Base-by-base conservation (phyloP, 2,113 vertebrate genomes). In the Colossoma macropomum region DNA sequence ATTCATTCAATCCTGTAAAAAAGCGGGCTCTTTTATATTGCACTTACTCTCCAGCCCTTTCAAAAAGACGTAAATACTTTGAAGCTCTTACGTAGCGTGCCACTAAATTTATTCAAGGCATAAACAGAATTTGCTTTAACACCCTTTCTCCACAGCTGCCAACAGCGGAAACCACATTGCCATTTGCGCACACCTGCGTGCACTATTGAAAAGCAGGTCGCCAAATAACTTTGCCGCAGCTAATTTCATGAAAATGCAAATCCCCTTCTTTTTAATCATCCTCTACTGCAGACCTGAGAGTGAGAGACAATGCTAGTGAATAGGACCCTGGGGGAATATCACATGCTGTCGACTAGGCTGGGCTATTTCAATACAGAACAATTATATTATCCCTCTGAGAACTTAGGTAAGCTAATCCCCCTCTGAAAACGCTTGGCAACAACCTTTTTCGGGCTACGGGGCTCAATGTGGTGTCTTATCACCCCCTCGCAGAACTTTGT, bases 161-260 rank as follows among this genome's bases (percentile, higher is more conserved):
- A 56, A 56, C 54, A 73, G 77, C 54, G 19, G 77, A 38, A 77
- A 74, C 81, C 77, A 12, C 62, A 25, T 19, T 66, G 56, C 34
- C 75, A 72, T 73, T 80, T 45, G 48, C 23, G 4, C 66, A 80
- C 74, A 84, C 84, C 73, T 81, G 73, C 60, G 62, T 70, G 48
- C 74, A 34, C 41, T 28, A n/a, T 76, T 80, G 21, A 56, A 77
- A 74, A 81, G 68, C 59, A 77, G 82, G 62, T 76, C 69, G 72
- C 80, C 85, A 81, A 86, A 80, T 69, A 76, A 86, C 77, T 80
- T 85, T 85, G 65, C 41, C 73, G 59, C 71, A 38, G 66, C 68
- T 87, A 79, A 87, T 85, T 85, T 88, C 70, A 88, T 85, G 71
- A 87, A 85, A 87, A 89, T 86, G 87, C 86, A 85, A 89, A 89